A percentile compares a stretch with the other conserved stretches of the same genome.
These are phyloP conservation scores for Marmota monax DNA, from an alignment of 2,113 vertebrate species.

Conservation along the genomic window DNA sequence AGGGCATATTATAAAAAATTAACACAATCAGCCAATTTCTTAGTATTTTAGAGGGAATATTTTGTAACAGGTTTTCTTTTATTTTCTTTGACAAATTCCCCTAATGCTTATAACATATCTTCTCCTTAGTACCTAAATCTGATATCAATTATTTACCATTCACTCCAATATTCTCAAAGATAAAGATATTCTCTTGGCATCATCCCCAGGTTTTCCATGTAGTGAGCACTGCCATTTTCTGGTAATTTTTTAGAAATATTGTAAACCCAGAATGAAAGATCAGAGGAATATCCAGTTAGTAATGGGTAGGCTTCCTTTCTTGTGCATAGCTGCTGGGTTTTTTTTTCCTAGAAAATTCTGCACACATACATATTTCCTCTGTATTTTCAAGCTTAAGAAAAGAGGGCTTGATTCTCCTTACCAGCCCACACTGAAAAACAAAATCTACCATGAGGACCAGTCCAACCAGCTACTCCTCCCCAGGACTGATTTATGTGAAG, in stretches of 20 bases:
- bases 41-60: not conserved
- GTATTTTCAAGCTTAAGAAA: not conserved
- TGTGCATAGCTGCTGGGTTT: not conserved
- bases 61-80: slow-evolving; percentile 8
- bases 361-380: not conserved
- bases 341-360: not conserved
- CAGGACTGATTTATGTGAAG: not conserved
- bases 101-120: not conserved
- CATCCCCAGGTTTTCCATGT: not conserved
- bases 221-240: not conserved
- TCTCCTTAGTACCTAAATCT: not conserved
- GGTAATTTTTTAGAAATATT: not conserved
- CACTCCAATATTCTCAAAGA: not conserved
- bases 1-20: not conserved
- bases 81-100: not conserved
- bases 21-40: not conserved
- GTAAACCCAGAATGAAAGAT: not conserved
- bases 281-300: not conserved
- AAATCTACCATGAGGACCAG: not conserved
- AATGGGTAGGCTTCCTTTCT: not conserved
- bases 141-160: not conserved
- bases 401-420: not conserved
- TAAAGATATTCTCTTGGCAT: not conserved
- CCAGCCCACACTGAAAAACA: not conserved
- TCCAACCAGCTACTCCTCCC: not conserved